Evolutionary conservation across 2,113 vertebrate genomes (phyloP), one percentile per base, ranked within the genome.

Genomic region (Hypanus sabinus): DNA sequence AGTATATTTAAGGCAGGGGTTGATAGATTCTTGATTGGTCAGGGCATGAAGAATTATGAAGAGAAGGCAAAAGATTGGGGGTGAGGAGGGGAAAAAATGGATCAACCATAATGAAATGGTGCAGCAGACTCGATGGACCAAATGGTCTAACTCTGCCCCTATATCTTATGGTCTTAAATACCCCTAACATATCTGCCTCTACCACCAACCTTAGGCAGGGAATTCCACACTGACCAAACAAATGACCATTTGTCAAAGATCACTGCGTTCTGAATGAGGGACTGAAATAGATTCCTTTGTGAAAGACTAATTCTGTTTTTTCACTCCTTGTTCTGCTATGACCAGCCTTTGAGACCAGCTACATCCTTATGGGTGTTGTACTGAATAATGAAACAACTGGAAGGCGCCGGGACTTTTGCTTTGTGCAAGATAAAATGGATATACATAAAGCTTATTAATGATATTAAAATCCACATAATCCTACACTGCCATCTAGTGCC

Each of bases 401-500:
- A 33, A 24, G 10, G 73, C 27, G 68, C 14, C 38, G 73, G 33
- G 36, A 71, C 46, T 71, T 73, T 75, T 93, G 70, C 46, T 75
- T 93, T 30, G 68, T 93, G 65, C 14, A 71, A 55, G 38, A 75
- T 30, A 20, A 73, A 73, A 6, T 24, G 38, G 91, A 55, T 75
- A 30, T 27, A 75, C 91, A 93, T 70, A 93, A 38, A 73, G 70
- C 70, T 11, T 73, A 27, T 73, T 73, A 38, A 38, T 46, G 5
- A 8, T 71, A 1, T 18, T 68, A 55, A 46, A 75, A 55, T 1
- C 20, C 24, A 0, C 46, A 93, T 30, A 27, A 93, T 27, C 91
- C 91, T 73, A 93, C 91, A 75, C 91, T 93, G 91, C 91, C 91
- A 46, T 33, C 91, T 75, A 55, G 91, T 93, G 91, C 16, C 36